Conservation (phyloP, 2,888 invertebrate genomes). For the Apotomis capreana region DNA sequence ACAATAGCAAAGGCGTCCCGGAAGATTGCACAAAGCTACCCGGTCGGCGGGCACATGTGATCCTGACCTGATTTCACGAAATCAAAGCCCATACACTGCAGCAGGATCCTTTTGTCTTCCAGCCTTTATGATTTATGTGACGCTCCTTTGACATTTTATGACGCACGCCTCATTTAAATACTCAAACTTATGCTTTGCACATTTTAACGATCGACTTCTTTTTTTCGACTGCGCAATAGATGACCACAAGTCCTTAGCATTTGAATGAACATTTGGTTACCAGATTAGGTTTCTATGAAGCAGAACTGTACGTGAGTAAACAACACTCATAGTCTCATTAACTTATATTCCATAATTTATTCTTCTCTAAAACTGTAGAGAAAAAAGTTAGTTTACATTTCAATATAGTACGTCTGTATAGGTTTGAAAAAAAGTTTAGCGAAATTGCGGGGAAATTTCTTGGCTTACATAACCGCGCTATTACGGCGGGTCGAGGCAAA, state of each 20-base stretch:
- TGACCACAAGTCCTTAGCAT: conserved; percentile 70
- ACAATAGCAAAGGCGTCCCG: conserved; percentile 71
- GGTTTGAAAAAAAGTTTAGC: conserved; percentile 39
- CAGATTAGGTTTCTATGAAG: conserved; percentile 77
- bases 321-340: conserved; percentile 66
- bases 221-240: conserved; percentile 68
- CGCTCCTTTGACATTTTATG: conserved; percentile 78
- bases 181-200: conserved; percentile 77
- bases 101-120: conserved; percentile 68
- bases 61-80: conserved; percentile 78
- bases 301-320: conserved; percentile 69
- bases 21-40: conserved; percentile 77
- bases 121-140: conserved; percentile 80
- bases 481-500: conserved; percentile 56
- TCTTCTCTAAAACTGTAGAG: conserved; percentile 48
- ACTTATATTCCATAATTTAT: conserved; percentile 57
- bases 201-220: conserved; percentile 71
- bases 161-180: conserved; percentile 80
- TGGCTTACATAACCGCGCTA: conserved; percentile 60
- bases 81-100: conserved; percentile 64
- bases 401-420: conserved; percentile 50
- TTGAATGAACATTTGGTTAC: conserved; percentile 81
- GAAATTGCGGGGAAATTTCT: conserved; percentile 46
- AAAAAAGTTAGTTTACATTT: conserved; percentile 58
- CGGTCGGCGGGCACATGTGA: conserved; percentile 75